phyloP scores from a whole-genome alignment of 2,888 invertebrate genomes.

The Mechanitis mazaeus region DNA sequence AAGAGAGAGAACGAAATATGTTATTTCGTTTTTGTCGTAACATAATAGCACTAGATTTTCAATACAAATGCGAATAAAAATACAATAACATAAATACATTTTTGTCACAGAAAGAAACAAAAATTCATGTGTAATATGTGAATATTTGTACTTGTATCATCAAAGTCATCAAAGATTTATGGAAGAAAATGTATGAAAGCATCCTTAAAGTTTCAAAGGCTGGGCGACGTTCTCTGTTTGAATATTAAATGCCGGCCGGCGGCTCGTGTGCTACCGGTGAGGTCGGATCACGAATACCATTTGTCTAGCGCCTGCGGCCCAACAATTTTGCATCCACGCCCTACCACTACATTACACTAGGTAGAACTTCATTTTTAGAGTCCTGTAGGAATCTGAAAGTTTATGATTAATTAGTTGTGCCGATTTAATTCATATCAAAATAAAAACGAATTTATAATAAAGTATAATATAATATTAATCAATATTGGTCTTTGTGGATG shows the following conservation, averaged over 20 bases:
- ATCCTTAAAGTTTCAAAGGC: conserved; percentile 29
- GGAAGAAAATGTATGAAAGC: conserved; percentile 5
- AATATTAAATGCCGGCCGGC: conserved; percentile 42
- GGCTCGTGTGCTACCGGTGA: conserved; percentile 70
- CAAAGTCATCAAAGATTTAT: conserved; percentile 4
- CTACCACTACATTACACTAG: conserved; percentile 52
- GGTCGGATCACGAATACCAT: conserved; percentile 68
- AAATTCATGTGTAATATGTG: background rate
- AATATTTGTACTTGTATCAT: background rate
- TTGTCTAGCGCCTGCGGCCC: conserved; percentile 61
- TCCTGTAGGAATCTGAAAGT: background rate
- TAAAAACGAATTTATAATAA: background rate
- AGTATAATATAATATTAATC: background rate
- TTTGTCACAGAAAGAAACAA: too few species aligned
- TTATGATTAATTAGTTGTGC: too few species aligned
- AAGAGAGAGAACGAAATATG: too few species aligned
- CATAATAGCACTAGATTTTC: too few species aligned
- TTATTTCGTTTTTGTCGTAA: too few species aligned
- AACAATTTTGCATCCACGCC: conserved; percentile 72
- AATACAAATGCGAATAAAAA: too few species aligned
- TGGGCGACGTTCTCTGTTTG: conserved; percentile 37
- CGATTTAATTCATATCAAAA: too few species aligned
- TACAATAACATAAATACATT: too few species aligned
- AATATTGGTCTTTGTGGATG: background rate
- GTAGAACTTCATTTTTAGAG: conserved; percentile 1